Evolutionary conservation across 1,140 invertebrate genomes (phyloP).

Genomic region (Eurosta solidaginis): DNA sequence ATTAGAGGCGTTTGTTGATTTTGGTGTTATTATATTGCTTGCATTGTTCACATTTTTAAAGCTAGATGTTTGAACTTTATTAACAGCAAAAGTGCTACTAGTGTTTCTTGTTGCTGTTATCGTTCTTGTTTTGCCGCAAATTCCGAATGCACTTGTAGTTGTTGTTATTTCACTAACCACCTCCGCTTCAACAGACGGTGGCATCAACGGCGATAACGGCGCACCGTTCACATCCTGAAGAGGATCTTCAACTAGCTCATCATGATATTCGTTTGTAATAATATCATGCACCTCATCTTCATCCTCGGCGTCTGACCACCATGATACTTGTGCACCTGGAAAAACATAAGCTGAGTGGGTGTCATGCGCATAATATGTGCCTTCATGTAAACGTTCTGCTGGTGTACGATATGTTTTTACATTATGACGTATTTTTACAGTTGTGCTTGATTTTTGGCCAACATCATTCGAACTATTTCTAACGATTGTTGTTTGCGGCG

Average conservation of each 20-base stretch:
- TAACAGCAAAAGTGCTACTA: too few relatives aligned
- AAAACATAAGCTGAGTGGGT: slow-evolving; percentile 53
- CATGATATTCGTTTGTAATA: slow-evolving; percentile 39
- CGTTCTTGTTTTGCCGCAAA: background rate
- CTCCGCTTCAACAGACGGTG: slow-evolving; percentile 49
- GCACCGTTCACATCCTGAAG: slow-evolving; percentile 32
- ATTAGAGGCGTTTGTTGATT: background rate
- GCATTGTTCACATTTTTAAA: background rate
- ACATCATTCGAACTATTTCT: background rate
- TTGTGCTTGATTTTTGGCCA: background rate
- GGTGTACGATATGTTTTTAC: slow-evolving; percentile 39
- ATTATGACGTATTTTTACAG: background rate
- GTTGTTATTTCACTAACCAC: slow-evolving; percentile 49
- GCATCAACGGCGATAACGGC: slow-evolving; percentile 46
- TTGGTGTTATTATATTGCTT: background rate
- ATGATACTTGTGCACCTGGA: slow-evolving; percentile 53
- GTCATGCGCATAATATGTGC: slow-evolving; percentile 51
- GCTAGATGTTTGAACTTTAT: background rate
- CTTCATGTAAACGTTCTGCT: slow-evolving; percentile 47
- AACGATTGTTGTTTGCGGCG: background rate
- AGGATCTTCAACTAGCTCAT: slow-evolving; percentile 37
- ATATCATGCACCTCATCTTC: slow-evolving; percentile 47
- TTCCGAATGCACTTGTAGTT: slow-evolving; percentile 11
- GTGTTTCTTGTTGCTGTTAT: background rate
- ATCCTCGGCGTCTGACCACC: slow-evolving; percentile 41